Evolutionary conservation across 2,888 invertebrate genomes (phyloP), one percentile per base, ranked within the genome.

Genomic region (Rapana venosa): DNA sequence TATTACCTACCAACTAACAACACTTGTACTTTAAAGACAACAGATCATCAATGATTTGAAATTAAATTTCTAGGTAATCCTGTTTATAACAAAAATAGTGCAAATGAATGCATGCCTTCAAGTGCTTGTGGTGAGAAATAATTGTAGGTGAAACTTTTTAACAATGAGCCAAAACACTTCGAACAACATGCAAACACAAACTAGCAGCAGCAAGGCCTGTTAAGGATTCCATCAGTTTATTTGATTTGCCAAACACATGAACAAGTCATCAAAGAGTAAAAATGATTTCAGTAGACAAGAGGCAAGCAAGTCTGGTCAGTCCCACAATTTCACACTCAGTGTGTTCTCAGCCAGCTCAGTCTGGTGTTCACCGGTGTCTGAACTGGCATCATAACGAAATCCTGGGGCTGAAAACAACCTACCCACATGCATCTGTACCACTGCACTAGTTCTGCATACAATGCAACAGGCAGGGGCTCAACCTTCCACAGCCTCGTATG

Each of bases 391-490:
- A 88, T 88, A 30, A 1, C 15, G 88, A 88, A 88, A 66, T 32
- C n/a, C 83, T 36, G 88, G 15, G 30, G 56, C n/a, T 11, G n/a
- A 30, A 20, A 32, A 15, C 36, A 61, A 88, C 88, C 17, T 17
- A 88, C 88, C 17, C n/a, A 5, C 77, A 81, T 83, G 88, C 88
- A 88, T 30, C 66, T 66, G 83, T 36, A 36, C 35, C 22, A 66
- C 88, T 66, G 11, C 5, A 35, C 88, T 83, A 61, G 88, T 26
- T 70, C 79, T 20, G 83, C 20, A 36, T 83, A 35, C 88, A n/a
- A 36, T n/a, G 13, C 17, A 56, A 66, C 88, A 83, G 83, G 26
- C 56, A 88, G 83, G 83, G 30, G 88, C 88, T 88, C 88, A 88
- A 32, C 88, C 58, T 83, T n/a, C 83, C 66, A 83, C 88, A 22